phyloP scores from a whole-genome alignment of 2,797 vertebrate genomes.

The Cynodonichthys magdalenae region DNA sequence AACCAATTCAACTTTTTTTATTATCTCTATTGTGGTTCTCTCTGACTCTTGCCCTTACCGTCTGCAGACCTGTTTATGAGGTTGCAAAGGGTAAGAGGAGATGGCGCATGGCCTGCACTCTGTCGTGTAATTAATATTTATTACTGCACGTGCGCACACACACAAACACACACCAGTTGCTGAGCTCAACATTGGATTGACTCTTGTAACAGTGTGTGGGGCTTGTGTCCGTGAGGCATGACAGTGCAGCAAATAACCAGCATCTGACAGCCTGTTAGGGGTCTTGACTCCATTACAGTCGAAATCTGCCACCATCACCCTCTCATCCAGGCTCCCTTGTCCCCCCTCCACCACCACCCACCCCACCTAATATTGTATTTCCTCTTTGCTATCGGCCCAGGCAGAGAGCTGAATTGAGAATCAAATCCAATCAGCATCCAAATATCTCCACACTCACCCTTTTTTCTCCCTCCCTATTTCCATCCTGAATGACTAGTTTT shows the following conservation, averaged over 20 bases:
- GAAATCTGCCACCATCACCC: constrained; percentile 27
- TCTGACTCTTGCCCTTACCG: constrained; percentile 17
- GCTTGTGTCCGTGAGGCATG: constrained; percentile 10
- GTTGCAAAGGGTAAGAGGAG: constrained; percentile 65
- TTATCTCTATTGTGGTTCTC: constrained; percentile 8
- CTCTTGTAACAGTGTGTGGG: constrained; percentile 8
- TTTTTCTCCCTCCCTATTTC: constrained; percentile 1
- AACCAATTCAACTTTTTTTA: constrained; percentile 2
- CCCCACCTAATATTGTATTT: constrained; percentile 39
- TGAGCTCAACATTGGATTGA: constrained; percentile 16
- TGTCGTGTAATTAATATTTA: constrained; percentile 79
- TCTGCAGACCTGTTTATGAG: constrained; percentile 54
- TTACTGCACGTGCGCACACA: constrained; percentile 39
- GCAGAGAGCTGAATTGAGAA: constrained; percentile 65
- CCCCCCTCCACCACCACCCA: constrained; percentile 4
- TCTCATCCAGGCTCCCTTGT: constrained; percentile 12
- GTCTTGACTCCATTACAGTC: constrained; percentile 64
- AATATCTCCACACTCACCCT: constrained; percentile 38
- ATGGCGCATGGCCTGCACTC: constrained; percentile 64
- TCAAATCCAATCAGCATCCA: constrained; percentile 66
- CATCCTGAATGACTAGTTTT: constrained; percentile 26
- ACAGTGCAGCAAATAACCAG: constrained; percentile 51
- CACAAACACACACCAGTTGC: constrained; percentile 17
- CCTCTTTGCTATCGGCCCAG: constrained; percentile 58
- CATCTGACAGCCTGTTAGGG: constrained; percentile 66